Evolutionary conservation across 2,797 vertebrate species (phyloP), one percentile per base, ranked within the genome.

Genomic region (Dallia pectoralis): DNA sequence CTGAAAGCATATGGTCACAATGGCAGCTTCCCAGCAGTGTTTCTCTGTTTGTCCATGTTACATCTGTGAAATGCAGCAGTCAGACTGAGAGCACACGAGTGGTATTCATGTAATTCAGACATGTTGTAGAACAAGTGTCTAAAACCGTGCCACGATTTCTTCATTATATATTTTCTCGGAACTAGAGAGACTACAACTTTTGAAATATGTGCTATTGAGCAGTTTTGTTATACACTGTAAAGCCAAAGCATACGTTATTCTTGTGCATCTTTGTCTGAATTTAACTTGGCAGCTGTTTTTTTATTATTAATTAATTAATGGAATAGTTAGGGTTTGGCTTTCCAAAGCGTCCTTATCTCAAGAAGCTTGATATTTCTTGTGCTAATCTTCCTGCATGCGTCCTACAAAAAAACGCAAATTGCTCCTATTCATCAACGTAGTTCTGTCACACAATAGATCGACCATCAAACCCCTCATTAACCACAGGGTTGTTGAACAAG

Each of bases 1-100:
- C 70, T 79, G 79, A 75, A 72, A 82, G 70, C 53, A 79, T 74
- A 77, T 81, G 78, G 83, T 82, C 78, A 71, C 69, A 70, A 82
- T 81, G 77, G 72, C 68, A 47, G 74, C 48, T 76, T 67, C 36
- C 44, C 79, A 51, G 74, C 78, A 73, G 72, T 29, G 67, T 30
- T 53, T 30, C 4, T 62, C 22, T 33, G 74, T 62, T 44, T 44
- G 40, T 64, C 72, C 71, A n/a, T 40, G 40, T 51, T 69, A 36
- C 56, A 61, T 5, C 1, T 25, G 19, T 51, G 72, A 49, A 33
- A 67, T 12, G 0, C 73, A 68, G 51, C 30, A 63, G 59, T 71
- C 4, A 67, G 65, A 62, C 33, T 72, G 61, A 68, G 74, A 72
- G 68, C 73, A 71, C 56, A 62, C 72, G 22, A n/a, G 11, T n/a